Evolutionary conservation across 1,140 invertebrate genomes (phyloP), one percentile per base, ranked within the genome.

Genomic region (Drosophila sucinea): DNA sequence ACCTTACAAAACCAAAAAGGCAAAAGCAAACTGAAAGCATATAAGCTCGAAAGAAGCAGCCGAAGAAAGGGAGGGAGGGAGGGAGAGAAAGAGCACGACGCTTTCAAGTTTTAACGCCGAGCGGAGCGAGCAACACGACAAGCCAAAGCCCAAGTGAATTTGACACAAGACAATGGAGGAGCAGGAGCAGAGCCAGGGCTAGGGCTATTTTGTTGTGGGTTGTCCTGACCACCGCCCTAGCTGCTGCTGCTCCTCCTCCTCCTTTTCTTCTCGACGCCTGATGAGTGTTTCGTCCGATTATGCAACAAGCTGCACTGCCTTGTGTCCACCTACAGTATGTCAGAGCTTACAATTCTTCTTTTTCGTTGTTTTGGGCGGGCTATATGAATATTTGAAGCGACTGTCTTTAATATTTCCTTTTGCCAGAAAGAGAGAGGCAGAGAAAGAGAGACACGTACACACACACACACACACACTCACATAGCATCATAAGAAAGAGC

Each of bases 81-180:
- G 44, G 10, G 17, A 27, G 44, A 7, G 6, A 23, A 32, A 58
- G 56, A 3, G n/a, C 6, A 58, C 17, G 23, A 30, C 56, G 56
- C 56, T 58, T 58, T 58, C 56, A 58, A 32, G 56, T 58, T 58
- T 58, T 38, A 58, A 33, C 30, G 56, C 56, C 56, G 33, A 61
- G 38, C 60, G 60, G 60, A 61, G 38, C 60, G 23, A 61, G 27
- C 38, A 44, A 61, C 56, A 61, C 30, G 60, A 44, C 40, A 40
- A 41, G 60, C 33, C 33, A 61, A 44, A 61, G 38, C 60, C 35
- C 60, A 44, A 40, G 60, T 35, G 40, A 44, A 61, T 58, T 58
- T 58, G 56, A 58, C 56, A 58, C 56, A 35, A 58, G 17, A 58
- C 17, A 35, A 58, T 8, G 6, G 33, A 33, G 29, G n/a, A 33